Base-by-base conservation (phyloP, 2,888 invertebrate genomes). In the Drosophila meridiana region DNA sequence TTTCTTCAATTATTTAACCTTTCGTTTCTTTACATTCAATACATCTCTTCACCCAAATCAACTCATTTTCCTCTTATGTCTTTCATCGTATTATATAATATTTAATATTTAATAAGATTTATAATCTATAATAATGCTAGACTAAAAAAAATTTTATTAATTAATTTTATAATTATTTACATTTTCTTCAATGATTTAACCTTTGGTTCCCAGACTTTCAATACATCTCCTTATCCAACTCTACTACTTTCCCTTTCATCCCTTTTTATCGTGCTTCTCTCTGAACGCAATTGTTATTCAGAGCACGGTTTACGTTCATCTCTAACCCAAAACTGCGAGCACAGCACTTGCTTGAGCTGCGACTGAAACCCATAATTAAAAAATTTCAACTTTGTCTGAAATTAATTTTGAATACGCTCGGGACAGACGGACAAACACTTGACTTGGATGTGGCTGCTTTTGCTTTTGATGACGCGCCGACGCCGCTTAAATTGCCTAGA, bases 281-380 rank as follows among this genome's bases (percentile, higher is more conserved):
- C 1, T 13, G 14, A n/a, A 45, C 38, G 63, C 42, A 75, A 58
- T 71, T 67, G 14, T 14, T 5, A 73, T 65, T 65, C 53, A 26
- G 47, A 53, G 45, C 76, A 70, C 63, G 73, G 34, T 7, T 34
- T 45, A 34, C 11, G 74, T 32, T 47, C 78, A 78, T 80, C 78
- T 69, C 78, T 71, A 78, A 67, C 40, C 63, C 4, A 38, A 70
- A 71, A 50, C 28, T 4, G 20, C 20, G 48, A 56, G 32, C 53
- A 42, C 13, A 20, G 40, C 48, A 60, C 50, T 60, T 30, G 50
- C 40, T 40, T 2, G 50, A 42, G 60, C 40, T 68, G 73, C 69
- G 80, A 80, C 62, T 84, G 80, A 57, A 82, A 87, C 87, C 89
- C 80, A 78, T 87, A 87, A 87, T 87, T 87, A 87, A 87, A 87